Evolutionary conservation across 1,140 invertebrate species (phyloP).

Genomic region (Acromyrmex charruanus): DNA sequence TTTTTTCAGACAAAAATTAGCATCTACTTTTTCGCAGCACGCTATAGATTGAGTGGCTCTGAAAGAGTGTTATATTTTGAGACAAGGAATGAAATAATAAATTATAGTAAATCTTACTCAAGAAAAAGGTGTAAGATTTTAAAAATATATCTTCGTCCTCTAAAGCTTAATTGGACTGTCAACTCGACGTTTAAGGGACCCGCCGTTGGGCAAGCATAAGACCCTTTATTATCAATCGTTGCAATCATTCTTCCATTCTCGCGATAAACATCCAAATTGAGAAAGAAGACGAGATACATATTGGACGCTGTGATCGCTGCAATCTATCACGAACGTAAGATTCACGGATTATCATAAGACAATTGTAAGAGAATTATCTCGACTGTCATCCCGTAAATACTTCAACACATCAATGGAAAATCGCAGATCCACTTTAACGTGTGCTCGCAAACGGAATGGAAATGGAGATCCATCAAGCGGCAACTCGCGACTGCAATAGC

Average conservation of each 20-base stretch:
- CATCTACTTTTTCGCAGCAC: background rate
- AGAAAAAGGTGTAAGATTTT: no score
- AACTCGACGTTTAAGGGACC: background rate
- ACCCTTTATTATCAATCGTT: conserved; percentile 7
- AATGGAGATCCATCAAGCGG: conserved; percentile 68
- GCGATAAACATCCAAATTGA: conserved; percentile 27
- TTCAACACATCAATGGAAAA: conserved; percentile 75
- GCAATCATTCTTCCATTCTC: background rate
- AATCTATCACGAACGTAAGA: conserved; percentile 13
- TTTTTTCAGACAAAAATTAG: conserved; percentile 24
- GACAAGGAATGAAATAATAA: no score
- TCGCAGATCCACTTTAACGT: conserved; percentile 73
- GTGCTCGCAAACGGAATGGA: conserved; percentile 65
- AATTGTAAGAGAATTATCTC: conserved; percentile 62
- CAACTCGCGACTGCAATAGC: conserved; percentile 30
- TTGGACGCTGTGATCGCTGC: background rate
- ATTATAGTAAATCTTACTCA: no score
- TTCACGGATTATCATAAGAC: conserved; percentile 58
- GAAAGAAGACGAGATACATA: background rate
- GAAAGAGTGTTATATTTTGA: no score
- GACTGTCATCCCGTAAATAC: conserved; percentile 72
- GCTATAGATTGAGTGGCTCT: no score
- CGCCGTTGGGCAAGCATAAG: background rate
- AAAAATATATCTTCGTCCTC: no score
- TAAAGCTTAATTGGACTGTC: conserved; percentile 27